Evolutionary conservation across 2,888 invertebrate species (phyloP).

Genomic region (Cephalotes varians): DNA sequence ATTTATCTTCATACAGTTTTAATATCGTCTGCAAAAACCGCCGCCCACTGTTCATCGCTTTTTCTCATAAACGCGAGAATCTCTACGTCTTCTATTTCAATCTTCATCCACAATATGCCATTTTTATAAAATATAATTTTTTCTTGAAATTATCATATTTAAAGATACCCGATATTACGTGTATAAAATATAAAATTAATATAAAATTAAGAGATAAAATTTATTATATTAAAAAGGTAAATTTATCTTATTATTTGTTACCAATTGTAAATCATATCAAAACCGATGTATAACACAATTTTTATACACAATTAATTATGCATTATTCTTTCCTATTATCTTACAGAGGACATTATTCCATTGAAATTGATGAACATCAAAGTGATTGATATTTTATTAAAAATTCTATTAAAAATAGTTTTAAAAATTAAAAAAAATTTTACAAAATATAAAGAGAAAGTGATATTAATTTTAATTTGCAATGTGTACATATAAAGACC

Average conservation of each 20-base stretch:
- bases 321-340: not conserved
- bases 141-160: constrained; percentile 60
- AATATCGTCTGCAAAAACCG: constrained; percentile 75
- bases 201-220: constrained; percentile 29
- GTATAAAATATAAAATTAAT: constrained; percentile 4
- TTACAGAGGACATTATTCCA: not conserved
- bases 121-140: constrained; percentile 60
- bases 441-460: not conserved
- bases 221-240: not conserved
- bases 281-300: not conserved
- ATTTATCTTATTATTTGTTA: not conserved
- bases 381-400: not conserved
- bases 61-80: constrained; percentile 61
- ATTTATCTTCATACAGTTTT: constrained; percentile 82
- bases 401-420: not conserved
- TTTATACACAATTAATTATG: not conserved
- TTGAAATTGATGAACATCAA: not conserved
- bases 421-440: not conserved
- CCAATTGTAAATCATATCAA: not conserved
- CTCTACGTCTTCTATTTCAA: constrained; percentile 57
- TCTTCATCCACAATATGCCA: constrained; percentile 20
- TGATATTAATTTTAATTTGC: not conserved
- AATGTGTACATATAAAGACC: not conserved
- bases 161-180: constrained; percentile 60
- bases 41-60: constrained; percentile 63